Conservation (phyloP, 2,888 invertebrate species). For the Tineola bisselliella region DNA sequence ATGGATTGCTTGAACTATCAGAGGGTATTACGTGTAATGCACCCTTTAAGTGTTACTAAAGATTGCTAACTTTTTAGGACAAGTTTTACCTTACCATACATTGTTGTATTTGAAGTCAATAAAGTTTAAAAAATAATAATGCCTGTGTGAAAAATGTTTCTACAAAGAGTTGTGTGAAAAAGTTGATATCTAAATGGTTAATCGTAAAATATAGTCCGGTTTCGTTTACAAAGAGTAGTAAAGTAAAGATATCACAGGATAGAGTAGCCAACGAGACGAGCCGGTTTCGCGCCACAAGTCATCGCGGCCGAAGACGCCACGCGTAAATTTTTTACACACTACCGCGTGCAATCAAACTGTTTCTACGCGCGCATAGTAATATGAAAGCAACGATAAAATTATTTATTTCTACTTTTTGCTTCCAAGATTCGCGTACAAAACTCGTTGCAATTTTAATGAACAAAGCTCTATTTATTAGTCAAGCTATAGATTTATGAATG, state of each 20-base stretch:
- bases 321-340: slow-evolving; percentile 18
- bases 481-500: too few relatives aligned
- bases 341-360: slow-evolving; percentile 3
- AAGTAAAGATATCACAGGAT: not conserved
- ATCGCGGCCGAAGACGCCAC: slow-evolving; percentile 38
- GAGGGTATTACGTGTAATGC: slow-evolving; percentile 1
- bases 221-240: not conserved
- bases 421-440: not conserved
- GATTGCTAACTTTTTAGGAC: not conserved
- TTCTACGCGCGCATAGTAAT: not conserved
- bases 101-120: too few relatives aligned
- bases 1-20: slow-evolving; percentile 26
- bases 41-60: not conserved
- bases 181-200: too few relatives aligned
- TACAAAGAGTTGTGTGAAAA: too few relatives aligned
- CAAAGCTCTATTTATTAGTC: too few relatives aligned
- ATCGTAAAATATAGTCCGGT: not conserved
- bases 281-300: slow-evolving; percentile 45
- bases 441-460: not conserved
- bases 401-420: not conserved
- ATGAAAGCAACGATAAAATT: slow-evolving; percentile 1
- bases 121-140: too few relatives aligned
- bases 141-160: too few relatives aligned
- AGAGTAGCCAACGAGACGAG: not conserved
- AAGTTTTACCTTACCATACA: not conserved